phyloP scores from a whole-genome alignment of 2,113 vertebrate genomes.

The Cygnus buccinator region DNA sequence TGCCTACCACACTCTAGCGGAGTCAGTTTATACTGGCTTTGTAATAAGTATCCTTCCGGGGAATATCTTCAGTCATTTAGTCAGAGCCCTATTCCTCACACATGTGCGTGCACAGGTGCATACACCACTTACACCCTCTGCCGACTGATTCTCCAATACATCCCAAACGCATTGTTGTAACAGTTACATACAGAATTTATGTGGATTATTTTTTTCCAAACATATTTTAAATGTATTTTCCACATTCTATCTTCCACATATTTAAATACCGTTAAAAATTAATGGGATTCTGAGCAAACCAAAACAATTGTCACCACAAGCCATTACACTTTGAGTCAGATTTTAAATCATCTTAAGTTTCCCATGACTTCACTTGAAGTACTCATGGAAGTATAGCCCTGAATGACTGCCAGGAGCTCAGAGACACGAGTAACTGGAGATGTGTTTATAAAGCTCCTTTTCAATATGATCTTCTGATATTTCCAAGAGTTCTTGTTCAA shows the following conservation, averaged over 20 bases:
- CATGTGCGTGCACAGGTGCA: neutral
- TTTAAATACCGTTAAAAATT: neutral
- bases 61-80: neutral
- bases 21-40: neutral
- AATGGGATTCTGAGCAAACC: neutral
- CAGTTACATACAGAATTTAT: neutral
- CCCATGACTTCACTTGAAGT: neutral
- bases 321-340: neutral
- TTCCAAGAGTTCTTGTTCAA: neutral
- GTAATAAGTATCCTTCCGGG: neutral
- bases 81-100: neutral
- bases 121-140: neutral
- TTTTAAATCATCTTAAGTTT: neutral
- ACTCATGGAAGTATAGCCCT: neutral
- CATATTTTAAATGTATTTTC: neutral
- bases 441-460: neutral
- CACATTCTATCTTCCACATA: neutral
- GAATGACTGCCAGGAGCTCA: neutral
- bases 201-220: neutral
- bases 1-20: neutral
- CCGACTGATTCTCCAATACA: neutral
- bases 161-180: neutral
- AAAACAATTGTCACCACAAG: neutral
- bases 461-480: neutral
- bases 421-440: neutral